Percentiles rank a stretch among this genome's conserved stretches.
phyloP scores from a whole-genome alignment of 2,888 invertebrate genomes.

The Limnephilus auricula region DNA sequence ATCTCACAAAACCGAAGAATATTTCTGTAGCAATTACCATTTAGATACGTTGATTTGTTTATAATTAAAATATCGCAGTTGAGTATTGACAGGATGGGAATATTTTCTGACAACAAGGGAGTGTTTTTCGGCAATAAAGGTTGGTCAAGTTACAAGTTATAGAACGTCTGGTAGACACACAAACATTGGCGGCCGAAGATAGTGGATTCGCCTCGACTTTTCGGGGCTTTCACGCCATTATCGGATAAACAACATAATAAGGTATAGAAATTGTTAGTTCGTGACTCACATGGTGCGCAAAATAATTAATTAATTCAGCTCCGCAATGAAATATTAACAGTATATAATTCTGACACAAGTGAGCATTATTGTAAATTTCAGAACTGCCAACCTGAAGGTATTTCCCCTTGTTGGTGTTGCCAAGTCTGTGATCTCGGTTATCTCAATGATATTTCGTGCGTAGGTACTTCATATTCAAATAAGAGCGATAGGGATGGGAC shows the following conservation, averaged over 20 bases:
- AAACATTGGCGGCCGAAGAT: slow-evolving; percentile 43
- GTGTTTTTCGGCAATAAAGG: slow-evolving; percentile 59
- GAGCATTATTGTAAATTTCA: slow-evolving; percentile 63
- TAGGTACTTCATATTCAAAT: not conserved
- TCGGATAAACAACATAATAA: slow-evolving; percentile 22
- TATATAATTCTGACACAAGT: slow-evolving; percentile 61
- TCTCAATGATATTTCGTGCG: not conserved
- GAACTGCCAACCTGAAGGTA: slow-evolving; percentile 48
- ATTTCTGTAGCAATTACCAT: not conserved
- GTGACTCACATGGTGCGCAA: slow-evolving; percentile 55
- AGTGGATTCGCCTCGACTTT: not conserved
- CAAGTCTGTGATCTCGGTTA: not conserved
- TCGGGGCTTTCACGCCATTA: not conserved
- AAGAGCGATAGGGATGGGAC: not conserved
- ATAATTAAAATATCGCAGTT: not conserved
- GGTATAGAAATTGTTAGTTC: slow-evolving; percentile 22
- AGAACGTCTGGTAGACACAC: slow-evolving; percentile 55
- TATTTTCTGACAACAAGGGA: slow-evolving; percentile 54
- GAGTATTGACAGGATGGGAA: not conserved
- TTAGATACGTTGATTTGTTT: not conserved
- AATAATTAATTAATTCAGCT: slow-evolving; percentile 56
- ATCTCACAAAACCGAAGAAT: not conserved
- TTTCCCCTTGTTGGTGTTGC: slow-evolving; percentile 24
- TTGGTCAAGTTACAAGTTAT: slow-evolving; percentile 52
- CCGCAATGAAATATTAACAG: slow-evolving; percentile 58